Evolutionary conservation across 2,888 invertebrate species (phyloP).

Genomic region (Tetramorium bicarinatum): DNA sequence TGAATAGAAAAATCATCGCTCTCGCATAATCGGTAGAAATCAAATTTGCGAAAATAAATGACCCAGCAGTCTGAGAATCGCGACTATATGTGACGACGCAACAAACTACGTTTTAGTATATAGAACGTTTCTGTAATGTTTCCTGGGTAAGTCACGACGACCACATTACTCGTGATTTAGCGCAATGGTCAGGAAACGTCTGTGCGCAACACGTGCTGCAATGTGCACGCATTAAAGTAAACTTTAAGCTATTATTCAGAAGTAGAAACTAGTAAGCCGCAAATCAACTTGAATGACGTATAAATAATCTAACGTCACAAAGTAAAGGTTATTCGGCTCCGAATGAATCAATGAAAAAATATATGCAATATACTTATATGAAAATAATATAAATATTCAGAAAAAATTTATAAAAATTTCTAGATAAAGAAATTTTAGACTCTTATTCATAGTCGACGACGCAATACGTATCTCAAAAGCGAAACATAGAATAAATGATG

Average conservation of each 20-base stretch:
- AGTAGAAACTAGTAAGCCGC: conserved; percentile 11
- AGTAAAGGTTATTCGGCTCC: background rate
- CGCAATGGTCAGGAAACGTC: conserved; percentile 52
- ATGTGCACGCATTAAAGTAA: conserved; percentile 35
- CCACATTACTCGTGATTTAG: conserved; percentile 72
- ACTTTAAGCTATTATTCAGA: conserved; percentile 42
- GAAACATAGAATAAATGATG: background rate
- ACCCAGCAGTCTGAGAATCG: background rate
- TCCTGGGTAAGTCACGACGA: conserved; percentile 66
- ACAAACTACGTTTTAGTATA: conserved; percentile 49
- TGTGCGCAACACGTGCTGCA: conserved; percentile 41
- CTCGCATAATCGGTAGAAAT: conserved; percentile 10
- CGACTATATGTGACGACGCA: conserved; percentile 13
- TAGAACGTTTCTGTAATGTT: conserved; percentile 64
- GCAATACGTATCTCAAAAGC: background rate
- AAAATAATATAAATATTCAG: background rate
- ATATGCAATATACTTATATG: background rate
- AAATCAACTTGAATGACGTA: conserved; percentile 31
- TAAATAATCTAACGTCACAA: conserved; percentile 24
- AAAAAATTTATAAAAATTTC: conserved; percentile 7
- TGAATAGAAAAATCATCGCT: background rate
- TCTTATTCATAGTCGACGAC: background rate
- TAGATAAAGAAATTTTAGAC: background rate
- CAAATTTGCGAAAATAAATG: background rate
- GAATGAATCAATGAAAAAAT: background rate